Evolutionary conservation across 2,797 vertebrate species (phyloP), one percentile per base, ranked within the genome.

Genomic region (Etheostoma perlongum): DNA sequence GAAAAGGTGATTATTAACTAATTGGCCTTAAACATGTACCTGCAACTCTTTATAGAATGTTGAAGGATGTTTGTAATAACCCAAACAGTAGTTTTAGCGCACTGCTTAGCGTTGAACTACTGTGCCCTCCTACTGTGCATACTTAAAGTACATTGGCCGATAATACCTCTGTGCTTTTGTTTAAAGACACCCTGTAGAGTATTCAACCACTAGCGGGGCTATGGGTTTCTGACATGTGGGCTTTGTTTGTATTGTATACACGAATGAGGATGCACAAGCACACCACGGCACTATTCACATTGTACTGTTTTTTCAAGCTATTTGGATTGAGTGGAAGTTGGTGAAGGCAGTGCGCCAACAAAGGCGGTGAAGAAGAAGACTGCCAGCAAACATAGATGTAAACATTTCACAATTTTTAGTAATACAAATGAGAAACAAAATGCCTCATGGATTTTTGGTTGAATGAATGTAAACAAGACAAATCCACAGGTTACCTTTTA

Each of bases 1-100:
- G 40, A 19, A 42, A 33, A 46, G 49, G 30, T 54, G 14, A 67
- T 44, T 70, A 73, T 70, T 62, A 40, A 72, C 69, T 51, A 55
- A 52, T 66, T 69, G 51, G 13, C 40, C 54, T 27, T 55, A 49
- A 74, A 47, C 18, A 21, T 59, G 10, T 19, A 8, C 6, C 42
- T 36, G 21, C 52, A n/a, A 36, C 19, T 54, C 68, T 74, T 48
- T 49, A 71, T 61, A 23, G 25, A 42, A 11, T 64, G 21, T 25
- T 53, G 27, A 21, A 23, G 14, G 48, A 33, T 12, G 16, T 4
- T 3, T 46, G 27, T 42, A 25, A 49, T 48, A 27, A 59, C 33
- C 33, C 30, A 70, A 10, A n/a, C 16, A 57, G 2, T 57, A 6
- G 13, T 27, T 61, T 68, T 2, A 25, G 3, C 6, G 19, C 6